These are phyloP conservation scores for Mormyrus hasselquistii DNA, from an alignment of 2,797 vertebrate species.

Conservation along the genomic window DNA sequence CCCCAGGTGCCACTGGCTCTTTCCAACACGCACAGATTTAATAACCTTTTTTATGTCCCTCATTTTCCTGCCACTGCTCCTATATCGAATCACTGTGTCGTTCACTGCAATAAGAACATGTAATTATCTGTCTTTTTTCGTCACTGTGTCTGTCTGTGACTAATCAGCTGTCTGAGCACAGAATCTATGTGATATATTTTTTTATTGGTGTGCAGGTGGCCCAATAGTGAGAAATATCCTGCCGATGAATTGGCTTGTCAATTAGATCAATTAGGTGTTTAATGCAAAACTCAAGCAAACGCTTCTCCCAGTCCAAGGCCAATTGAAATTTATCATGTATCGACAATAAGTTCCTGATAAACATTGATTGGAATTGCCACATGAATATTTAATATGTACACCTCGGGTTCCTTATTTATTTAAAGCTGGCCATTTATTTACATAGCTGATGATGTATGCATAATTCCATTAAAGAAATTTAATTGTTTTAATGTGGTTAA, in stretches of 20 bases:
- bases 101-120: neutral
- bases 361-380: slow-evolving; percentile 47
- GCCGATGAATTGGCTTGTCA: slow-evolving; percentile 47
- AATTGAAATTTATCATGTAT: slow-evolving; percentile 49
- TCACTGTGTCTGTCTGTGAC: neutral
- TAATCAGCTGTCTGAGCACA: neutral
- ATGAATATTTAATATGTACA: slow-evolving; percentile 55
- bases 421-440: slow-evolving; percentile 63
- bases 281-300: slow-evolving; percentile 45
- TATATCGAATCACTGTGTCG: neutral
- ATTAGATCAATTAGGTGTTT: slow-evolving; percentile 45
- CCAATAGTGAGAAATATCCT: slow-evolving; percentile 42
- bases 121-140: neutral
- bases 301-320: slow-evolving; percentile 46
- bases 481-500: neutral
- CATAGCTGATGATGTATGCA: slow-evolving; percentile 51
- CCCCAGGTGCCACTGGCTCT: neutral
- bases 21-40: neutral
- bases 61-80: neutral
- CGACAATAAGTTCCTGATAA: slow-evolving; percentile 60
- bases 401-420: slow-evolving; percentile 59
- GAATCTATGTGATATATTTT: slow-evolving; percentile 19
- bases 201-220: slow-evolving; percentile 17
- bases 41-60: neutral
- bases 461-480: slow-evolving; percentile 11